A percentile compares a stretch with the other conserved stretches of the same genome.
Conservation (phyloP, 2,888 invertebrate genomes). For the Harpalus rubripes region DNA sequence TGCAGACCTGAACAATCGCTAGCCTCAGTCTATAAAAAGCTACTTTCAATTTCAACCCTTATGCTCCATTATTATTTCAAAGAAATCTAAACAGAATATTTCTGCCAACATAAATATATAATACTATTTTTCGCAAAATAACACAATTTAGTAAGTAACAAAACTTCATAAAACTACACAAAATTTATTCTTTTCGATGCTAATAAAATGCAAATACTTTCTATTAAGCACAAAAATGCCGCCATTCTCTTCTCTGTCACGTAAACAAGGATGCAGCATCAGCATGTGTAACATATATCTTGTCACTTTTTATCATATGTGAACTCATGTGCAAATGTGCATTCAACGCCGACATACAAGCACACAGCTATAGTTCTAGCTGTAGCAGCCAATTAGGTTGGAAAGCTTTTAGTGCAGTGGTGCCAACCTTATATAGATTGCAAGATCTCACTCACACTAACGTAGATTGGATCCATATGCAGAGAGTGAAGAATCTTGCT, state of each 20-base stretch:
- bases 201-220: neutral
- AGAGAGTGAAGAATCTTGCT: slow-evolving; percentile 4
- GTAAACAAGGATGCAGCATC: slow-evolving; percentile 2
- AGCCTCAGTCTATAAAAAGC: too few relatives aligned
- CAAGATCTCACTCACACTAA: neutral
- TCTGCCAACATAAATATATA: too few relatives aligned
- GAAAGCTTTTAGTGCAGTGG: slow-evolving; percentile 25
- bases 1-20: too few relatives aligned
- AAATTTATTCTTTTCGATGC: neutral
- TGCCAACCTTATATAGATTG: slow-evolving; percentile 25
- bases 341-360: neutral
- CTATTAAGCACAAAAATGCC: neutral
- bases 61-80: too few relatives aligned
- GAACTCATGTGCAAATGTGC: slow-evolving; percentile 26
- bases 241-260: neutral
- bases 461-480: neutral
- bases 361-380: neutral
- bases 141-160: too few relatives aligned
- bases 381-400: slow-evolving; percentile 15
- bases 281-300: neutral
- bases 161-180: too few relatives aligned
- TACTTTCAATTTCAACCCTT: too few relatives aligned
- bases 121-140: too few relatives aligned
- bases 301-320: slow-evolving; percentile 10
- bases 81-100: too few relatives aligned